Base-by-base conservation (phyloP, 2,113 vertebrate species). In the Varanus komodoensis region DNA sequence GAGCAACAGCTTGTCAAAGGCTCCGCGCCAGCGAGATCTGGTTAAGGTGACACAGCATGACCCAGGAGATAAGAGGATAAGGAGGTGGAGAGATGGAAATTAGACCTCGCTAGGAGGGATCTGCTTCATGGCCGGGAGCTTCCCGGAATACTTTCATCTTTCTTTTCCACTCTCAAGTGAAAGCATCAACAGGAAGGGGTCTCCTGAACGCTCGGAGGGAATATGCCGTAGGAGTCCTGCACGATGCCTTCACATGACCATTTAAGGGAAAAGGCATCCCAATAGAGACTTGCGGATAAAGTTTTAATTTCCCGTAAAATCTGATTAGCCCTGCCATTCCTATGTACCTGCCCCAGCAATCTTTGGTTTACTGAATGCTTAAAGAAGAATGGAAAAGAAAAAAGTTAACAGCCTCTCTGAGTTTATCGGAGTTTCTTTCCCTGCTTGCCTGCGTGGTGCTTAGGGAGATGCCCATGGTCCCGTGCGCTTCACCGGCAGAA, bases 1-100 rank as follows among this genome's bases (percentile, higher is more conserved):
- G 90, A 92, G 48, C 44, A 91, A 91, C 67, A 87, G 64, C 57
- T n/a, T 12, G 54, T 1, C 6, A 19, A 91, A 87, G 93, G 90
- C 79, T 69, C 83, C 89, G 25, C 84, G 92, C 54, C 90, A 85
- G 14, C 8, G 78, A 83, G 91, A 93, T 92, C 95, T 95, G 93
- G 91, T 97, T 96, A 93, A 82, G 93, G 93, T 82, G 84, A 92
- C 89, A 91, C 79, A 93, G 86, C 90, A 91, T 82, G 96, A 96
- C 91, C 95, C 84, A 84, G 92, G 92, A 95, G 93, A 93, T 98
- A 99, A 99, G 98, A 98, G 98, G 98, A 98, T 99, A 97, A 99
- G 74, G 34, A 94, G 94, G 93, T 86, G 95, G 91, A 89, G 93
- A 97, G 93, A 95, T 86, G 91, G 44, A 97, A 98, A 98, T 98